A percentile compares a stretch with the other conserved stretches of the same genome.
Conservation (phyloP, 1,140 invertebrate genomes). For the Drosophila biarmipes region DNA sequence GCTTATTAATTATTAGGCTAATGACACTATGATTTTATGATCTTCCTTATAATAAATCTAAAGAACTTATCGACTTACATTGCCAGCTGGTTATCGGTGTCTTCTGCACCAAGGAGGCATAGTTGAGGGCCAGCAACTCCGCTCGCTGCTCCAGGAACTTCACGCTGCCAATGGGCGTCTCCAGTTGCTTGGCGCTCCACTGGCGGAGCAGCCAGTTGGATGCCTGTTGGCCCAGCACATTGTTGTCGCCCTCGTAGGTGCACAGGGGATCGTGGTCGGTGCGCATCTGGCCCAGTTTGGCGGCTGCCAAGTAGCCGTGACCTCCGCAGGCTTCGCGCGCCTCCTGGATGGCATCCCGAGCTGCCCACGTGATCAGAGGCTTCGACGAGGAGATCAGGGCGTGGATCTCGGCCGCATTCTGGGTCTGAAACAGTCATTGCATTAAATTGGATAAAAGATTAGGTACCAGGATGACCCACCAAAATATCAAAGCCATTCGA, state of each 20-base stretch:
- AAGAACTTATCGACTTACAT: constrained; percentile 86
- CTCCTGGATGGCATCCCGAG: constrained; percentile 94
- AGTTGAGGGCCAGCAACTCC: constrained; percentile 86
- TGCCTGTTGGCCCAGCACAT: constrained; percentile 96
- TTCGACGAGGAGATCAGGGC: constrained; percentile 95
- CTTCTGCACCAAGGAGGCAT: constrained; percentile 71
- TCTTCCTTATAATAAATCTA: no score
- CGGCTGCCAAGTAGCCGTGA: constrained; percentile 88
- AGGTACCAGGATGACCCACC: constrained; percentile 78
- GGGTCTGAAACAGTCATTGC: constrained; percentile 84
- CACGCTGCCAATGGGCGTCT: constrained; percentile 88
- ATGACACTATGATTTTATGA: not conserved
- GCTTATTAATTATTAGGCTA: no score
- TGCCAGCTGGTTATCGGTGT: constrained; percentile 76
- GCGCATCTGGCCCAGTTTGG: constrained; percentile 92
- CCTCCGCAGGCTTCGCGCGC: constrained; percentile 94
- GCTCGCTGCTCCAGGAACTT: constrained; percentile 86
- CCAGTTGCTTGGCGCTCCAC: constrained; percentile 85
- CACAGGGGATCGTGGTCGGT: constrained; percentile 96
- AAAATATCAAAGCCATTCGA: constrained; percentile 86
- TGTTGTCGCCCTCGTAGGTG: constrained; percentile 98
- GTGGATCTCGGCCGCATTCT: constrained; percentile 94
- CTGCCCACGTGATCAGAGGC: constrained; percentile 93
- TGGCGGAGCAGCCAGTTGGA: constrained; percentile 94
- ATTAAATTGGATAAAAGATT: no score